These are phyloP conservation scores for Musca vetustissima DNA, from an alignment of 1,140 invertebrate genomes.

Conservation along the genomic window DNA sequence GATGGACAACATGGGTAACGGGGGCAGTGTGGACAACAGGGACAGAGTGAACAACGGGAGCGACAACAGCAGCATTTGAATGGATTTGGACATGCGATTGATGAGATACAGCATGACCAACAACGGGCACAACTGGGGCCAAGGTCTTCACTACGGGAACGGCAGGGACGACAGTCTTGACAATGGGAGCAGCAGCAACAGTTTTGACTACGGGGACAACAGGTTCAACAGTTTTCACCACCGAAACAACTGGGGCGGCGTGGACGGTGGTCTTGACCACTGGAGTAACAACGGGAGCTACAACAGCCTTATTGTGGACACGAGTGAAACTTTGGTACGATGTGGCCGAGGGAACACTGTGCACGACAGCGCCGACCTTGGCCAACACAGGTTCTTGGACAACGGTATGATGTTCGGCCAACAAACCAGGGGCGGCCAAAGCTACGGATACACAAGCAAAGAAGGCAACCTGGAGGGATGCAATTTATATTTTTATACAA, in stretches of 20 bases:
- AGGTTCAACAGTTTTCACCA: not conserved
- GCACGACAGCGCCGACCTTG: slow-evolving; percentile 46
- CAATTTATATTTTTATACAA: too few species aligned
- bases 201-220: slow-evolving; percentile 25
- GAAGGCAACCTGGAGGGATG: slow-evolving; percentile 54
- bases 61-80: too few species aligned
- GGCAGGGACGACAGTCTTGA: slow-evolving; percentile 40
- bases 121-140: too few species aligned
- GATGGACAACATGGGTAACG: too few species aligned
- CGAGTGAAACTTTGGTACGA: slow-evolving; percentile 52
- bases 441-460: slow-evolving; percentile 56
- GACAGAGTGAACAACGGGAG: too few species aligned
- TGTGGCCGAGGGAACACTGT: slow-evolving; percentile 51
- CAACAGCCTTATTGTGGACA: slow-evolving; percentile 25
- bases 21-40: too few species aligned
- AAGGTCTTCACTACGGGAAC: not conserved
- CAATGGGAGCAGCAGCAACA: slow-evolving; percentile 35
- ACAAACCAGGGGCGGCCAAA: slow-evolving; percentile 58
- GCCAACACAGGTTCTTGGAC: slow-evolving; percentile 47
- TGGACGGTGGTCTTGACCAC: slow-evolving; percentile 36
- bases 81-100: too few species aligned
- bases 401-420: slow-evolving; percentile 42
- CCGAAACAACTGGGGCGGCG: slow-evolving; percentile 16
- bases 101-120: too few species aligned
- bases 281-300: slow-evolving; percentile 36